phyloP scores from a whole-genome alignment of 2,797 vertebrate species.

The Crocodylus rhombifer region DNA sequence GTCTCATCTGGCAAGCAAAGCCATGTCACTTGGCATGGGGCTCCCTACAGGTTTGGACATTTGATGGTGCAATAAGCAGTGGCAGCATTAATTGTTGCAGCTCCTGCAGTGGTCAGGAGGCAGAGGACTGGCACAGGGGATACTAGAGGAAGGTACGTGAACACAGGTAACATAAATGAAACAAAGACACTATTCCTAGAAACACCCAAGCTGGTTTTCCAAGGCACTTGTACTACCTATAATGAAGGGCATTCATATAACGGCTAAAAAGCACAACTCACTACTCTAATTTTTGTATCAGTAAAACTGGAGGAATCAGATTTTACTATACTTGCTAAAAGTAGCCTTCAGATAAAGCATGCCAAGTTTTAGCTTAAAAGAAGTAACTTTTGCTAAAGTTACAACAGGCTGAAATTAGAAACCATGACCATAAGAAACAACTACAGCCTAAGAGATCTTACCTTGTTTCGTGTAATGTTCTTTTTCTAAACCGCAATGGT shows the following conservation, averaged over 20 bases:
- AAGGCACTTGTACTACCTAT: background rate
- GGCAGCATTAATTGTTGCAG: background rate
- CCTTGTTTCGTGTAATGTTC: slow-evolving; percentile 83
- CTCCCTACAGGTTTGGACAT: no score
- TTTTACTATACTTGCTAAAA: background rate
- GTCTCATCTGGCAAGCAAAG: no score
- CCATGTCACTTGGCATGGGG: no score
- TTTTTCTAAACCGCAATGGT: slow-evolving; percentile 74
- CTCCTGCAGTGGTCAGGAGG: background rate
- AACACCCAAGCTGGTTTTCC: background rate
- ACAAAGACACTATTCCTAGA: background rate
- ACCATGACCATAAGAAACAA: background rate
- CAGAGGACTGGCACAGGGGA: background rate
- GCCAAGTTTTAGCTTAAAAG: background rate
- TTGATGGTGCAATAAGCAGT: no score
- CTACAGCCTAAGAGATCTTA: slow-evolving; percentile 57
- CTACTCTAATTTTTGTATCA: background rate
- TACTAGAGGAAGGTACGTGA: background rate
- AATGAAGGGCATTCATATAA: background rate
- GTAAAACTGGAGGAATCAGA: background rate
- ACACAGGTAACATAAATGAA: background rate
- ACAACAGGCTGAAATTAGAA: background rate
- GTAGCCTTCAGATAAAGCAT: background rate
- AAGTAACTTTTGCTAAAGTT: background rate
- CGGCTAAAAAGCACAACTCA: background rate